These are phyloP conservation scores for Osmerus mordax DNA, from an alignment of 2,113 vertebrate genomes.

Conservation along the genomic window DNA sequence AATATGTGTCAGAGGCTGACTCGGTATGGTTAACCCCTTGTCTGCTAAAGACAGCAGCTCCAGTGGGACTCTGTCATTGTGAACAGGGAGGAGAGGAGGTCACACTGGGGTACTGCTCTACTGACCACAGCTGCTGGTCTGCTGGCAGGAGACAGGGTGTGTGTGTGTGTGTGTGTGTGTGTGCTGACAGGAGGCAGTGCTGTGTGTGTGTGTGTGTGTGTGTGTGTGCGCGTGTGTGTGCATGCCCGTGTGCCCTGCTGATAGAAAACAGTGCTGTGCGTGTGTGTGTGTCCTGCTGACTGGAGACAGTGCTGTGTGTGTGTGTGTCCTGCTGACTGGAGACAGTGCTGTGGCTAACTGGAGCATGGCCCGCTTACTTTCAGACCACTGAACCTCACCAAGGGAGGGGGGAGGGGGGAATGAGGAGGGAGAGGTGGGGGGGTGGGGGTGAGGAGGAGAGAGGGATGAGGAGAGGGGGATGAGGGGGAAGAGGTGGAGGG, in stretches of 20 bases:
- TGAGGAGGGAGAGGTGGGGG: slow-evolving; percentile 9
- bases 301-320: slow-evolving; percentile 36
- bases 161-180: not conserved
- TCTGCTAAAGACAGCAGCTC: not conserved
- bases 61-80: no score
- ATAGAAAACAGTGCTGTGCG: not conserved
- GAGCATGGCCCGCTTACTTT: slow-evolving; percentile 66
- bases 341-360: slow-evolving; percentile 51
- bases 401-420: not conserved
- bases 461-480: slow-evolving; percentile 22
- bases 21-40: not conserved
- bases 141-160: not conserved
- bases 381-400: slow-evolving; percentile 56
- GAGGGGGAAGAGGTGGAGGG: slow-evolving; percentile 5
- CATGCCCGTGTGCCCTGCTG: not conserved
- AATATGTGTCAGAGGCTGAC: not conserved
- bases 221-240: not conserved
- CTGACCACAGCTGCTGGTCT: slow-evolving; percentile 38
- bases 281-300: slow-evolving; percentile 50
- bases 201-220: not conserved
- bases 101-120: slow-evolving; percentile 61
- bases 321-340: not conserved
- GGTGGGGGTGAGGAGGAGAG: slow-evolving; percentile 17
- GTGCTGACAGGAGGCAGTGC: not conserved
- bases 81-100: slow-evolving; percentile 3